phyloP scores from a whole-genome alignment of 2,888 invertebrate genomes.

The Gastrophysa polygoni region DNA sequence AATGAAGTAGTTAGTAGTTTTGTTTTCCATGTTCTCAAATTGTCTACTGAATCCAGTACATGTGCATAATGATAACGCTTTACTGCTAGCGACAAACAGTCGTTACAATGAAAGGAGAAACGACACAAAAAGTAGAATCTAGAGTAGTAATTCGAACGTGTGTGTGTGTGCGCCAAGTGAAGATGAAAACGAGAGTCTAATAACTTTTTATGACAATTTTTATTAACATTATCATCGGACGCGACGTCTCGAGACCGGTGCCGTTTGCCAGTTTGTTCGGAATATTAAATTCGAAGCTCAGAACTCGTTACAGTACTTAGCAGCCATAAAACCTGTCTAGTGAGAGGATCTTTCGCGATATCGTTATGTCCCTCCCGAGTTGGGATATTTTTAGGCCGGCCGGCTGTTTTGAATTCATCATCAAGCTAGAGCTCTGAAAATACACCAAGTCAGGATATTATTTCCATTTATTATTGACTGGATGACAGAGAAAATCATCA shows the following conservation, averaged over 20 bases:
- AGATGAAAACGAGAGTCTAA: constrained; percentile 5
- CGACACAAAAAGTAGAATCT: background rate
- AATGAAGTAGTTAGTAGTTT: no score
- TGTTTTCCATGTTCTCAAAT: no score
- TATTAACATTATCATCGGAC: background rate
- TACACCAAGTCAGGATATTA: no score
- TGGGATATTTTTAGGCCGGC: constrained; percentile 4
- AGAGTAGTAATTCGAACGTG: constrained; percentile 1
- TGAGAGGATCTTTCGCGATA: constrained; percentile 5
- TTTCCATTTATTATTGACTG: no score
- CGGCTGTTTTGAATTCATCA: constrained; percentile 6
- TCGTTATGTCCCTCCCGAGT: constrained; percentile 1
- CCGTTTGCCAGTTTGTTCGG: background rate
- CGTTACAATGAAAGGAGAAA: background rate
- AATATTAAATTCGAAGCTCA: constrained; percentile 1
- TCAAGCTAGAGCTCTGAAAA: no score
- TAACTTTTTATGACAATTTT: constrained; percentile 8
- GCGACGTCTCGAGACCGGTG: background rate
- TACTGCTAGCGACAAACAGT: background rate
- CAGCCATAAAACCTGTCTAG: constrained; percentile 12
- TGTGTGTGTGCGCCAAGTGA: background rate
- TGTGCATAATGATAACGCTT: background rate
- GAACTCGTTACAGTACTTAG: constrained; percentile 1
- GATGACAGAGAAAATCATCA: no score
- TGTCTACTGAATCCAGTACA: no score